Evolutionary conservation across 2,113 vertebrate genomes (phyloP).

Genomic region (Haliaeetus leucogaster): DNA sequence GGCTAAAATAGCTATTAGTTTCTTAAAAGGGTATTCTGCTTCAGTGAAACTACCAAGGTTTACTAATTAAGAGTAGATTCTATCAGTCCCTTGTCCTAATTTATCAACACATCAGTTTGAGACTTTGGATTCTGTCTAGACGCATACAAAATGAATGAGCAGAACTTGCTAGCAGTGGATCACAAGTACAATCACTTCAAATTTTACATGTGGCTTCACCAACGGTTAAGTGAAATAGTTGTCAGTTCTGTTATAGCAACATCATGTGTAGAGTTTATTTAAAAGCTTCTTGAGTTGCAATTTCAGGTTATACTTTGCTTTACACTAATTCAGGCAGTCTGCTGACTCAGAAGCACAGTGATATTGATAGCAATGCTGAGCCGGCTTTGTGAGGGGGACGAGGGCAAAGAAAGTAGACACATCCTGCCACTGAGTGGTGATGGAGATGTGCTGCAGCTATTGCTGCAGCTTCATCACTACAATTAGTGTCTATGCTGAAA

Average conservation of each 20-base stretch:
- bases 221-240: not conserved
- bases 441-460: not conserved
- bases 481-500: not conserved
- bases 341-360: not conserved
- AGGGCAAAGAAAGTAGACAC: not conserved
- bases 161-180: not conserved
- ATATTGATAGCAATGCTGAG: not conserved
- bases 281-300: not conserved
- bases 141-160: not conserved
- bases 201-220: not conserved
- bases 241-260: rapidly evolving
- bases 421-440: constrained; percentile 27
- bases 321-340: not conserved
- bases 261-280: not conserved
- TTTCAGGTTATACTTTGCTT: not conserved
- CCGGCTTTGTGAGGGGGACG: rapidly evolving
- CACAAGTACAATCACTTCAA: not conserved
- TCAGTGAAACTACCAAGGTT: not conserved
- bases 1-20: not conserved
- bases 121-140: not conserved
- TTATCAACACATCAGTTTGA: not conserved
- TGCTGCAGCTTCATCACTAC: not conserved
- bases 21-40: not conserved
- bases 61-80: not conserved
- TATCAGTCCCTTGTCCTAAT: not conserved